phyloP scores from a whole-genome alignment of 2,888 invertebrate species.

The Neelides folsomi region DNA sequence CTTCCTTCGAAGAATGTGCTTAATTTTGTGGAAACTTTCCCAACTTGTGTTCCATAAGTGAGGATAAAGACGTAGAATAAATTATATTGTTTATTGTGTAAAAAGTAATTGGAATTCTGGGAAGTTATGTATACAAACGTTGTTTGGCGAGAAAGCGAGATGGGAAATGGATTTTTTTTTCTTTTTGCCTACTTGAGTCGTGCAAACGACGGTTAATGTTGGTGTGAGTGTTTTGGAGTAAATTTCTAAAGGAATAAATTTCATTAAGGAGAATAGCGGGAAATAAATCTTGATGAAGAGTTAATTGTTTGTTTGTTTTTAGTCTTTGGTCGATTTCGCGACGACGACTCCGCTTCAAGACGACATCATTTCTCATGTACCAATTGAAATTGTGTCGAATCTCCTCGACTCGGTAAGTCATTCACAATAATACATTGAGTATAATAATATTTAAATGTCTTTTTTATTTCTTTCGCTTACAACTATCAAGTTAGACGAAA shows the following conservation, averaged over 20 bases:
- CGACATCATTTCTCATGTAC: conserved; percentile 56
- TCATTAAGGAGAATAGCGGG: background rate
- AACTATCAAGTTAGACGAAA: no score
- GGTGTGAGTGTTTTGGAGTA: background rate
- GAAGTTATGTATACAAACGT: background rate
- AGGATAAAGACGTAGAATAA: no score
- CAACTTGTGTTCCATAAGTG: no score
- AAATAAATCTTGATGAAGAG: conserved; percentile 2
- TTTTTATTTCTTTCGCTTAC: background rate
- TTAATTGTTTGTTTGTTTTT: conserved; percentile 35
- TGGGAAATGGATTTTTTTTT: background rate
- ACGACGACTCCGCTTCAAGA: conserved; percentile 63
- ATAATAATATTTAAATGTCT: conserved; percentile 7
- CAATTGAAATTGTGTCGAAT: conserved; percentile 57
- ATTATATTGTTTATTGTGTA: no score
- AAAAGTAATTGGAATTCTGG: background rate
- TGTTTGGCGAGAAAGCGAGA: background rate
- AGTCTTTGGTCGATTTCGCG: conserved; percentile 63
- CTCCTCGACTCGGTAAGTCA: conserved; percentile 45
- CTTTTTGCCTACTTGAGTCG: background rate
- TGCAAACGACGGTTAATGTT: background rate
- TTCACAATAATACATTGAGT: no score
- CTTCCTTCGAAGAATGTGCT: no score
- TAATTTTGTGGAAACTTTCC: no score
- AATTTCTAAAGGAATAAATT: conserved; percentile 1